A percentile compares a stretch with the other conserved stretches of the same genome.
Conservation (phyloP, 1,140 invertebrate species). For the Ridgeia piscesae region DNA sequence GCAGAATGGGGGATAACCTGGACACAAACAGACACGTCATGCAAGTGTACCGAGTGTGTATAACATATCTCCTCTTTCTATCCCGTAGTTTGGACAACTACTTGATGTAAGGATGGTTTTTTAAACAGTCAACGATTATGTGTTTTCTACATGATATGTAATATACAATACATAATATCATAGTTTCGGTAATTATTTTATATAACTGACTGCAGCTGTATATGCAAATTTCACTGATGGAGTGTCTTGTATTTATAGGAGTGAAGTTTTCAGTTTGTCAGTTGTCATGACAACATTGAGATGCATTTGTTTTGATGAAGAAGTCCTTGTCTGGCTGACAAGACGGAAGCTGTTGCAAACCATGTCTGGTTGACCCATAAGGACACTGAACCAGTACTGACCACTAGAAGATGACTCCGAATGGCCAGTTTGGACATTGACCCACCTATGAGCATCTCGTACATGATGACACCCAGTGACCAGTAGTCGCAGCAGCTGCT, state of each 20-base stretch:
- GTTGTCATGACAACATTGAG: too few relatives aligned
- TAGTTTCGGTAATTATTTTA: not conserved
- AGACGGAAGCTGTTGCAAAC: slow-evolving; percentile 19
- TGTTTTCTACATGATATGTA: too few relatives aligned
- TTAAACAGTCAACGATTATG: too few relatives aligned
- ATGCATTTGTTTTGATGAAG: too few relatives aligned
- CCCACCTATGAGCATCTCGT: slow-evolving; percentile 98
- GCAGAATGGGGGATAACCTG: slow-evolving; percentile 97
- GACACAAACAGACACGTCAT: slow-evolving; percentile 31
- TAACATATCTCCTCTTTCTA: too few relatives aligned
- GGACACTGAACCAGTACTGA: too few relatives aligned
- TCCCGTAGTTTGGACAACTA: too few relatives aligned
- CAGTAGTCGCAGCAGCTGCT: slow-evolving; percentile 98
- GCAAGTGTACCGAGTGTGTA: too few relatives aligned
- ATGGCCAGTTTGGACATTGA: not conserved
- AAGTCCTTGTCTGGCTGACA: not conserved
- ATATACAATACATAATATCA: not conserved
- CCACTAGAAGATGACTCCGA: slow-evolving; percentile 82
- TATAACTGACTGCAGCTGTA: not conserved
- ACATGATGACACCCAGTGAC: slow-evolving; percentile 99
- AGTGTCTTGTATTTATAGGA: not conserved
- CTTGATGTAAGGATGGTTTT: too few relatives aligned
- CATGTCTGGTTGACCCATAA: too few relatives aligned
- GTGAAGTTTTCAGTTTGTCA: not conserved
- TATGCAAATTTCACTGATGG: not conserved